phyloP scores from a whole-genome alignment of 2,797 vertebrate species.

The Enteromius thamalakanensis region DNA sequence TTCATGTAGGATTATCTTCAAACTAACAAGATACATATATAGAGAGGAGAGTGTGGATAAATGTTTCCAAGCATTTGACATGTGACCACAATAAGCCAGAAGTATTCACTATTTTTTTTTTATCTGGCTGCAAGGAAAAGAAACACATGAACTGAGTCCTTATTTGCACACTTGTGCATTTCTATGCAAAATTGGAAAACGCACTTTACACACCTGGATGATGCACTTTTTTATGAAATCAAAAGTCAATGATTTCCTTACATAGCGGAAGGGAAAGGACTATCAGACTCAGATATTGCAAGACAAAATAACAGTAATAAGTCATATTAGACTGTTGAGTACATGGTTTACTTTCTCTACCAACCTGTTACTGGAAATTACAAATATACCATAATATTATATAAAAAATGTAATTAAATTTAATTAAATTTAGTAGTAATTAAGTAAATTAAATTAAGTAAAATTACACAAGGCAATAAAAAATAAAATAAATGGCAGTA shows the following conservation, averaged over 20 bases:
- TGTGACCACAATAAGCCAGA: neutral
- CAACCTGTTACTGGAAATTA: neutral
- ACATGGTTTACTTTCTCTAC: neutral
- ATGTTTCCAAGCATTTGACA: neutral
- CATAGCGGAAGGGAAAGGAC: neutral
- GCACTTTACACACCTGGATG: too few relatives aligned
- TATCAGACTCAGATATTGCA: neutral
- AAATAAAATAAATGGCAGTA: neutral
- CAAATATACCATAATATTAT: neutral
- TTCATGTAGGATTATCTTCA: neutral
- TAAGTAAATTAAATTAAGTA: neutral
- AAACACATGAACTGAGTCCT: neutral
- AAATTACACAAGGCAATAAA: neutral
- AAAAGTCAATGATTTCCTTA: neutral
- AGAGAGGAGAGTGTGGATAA: neutral
- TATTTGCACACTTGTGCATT: neutral
- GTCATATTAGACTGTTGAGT: neutral
- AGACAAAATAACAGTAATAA: neutral
- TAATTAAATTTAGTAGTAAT: neutral
- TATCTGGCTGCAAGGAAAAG: neutral
- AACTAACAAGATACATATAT: neutral
- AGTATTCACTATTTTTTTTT: neutral
- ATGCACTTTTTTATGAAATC: neutral
- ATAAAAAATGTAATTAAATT: neutral
- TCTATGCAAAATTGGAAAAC: neutral